Base-by-base conservation (phyloP, 1,140 invertebrate genomes). In the Physella acuta region DNA sequence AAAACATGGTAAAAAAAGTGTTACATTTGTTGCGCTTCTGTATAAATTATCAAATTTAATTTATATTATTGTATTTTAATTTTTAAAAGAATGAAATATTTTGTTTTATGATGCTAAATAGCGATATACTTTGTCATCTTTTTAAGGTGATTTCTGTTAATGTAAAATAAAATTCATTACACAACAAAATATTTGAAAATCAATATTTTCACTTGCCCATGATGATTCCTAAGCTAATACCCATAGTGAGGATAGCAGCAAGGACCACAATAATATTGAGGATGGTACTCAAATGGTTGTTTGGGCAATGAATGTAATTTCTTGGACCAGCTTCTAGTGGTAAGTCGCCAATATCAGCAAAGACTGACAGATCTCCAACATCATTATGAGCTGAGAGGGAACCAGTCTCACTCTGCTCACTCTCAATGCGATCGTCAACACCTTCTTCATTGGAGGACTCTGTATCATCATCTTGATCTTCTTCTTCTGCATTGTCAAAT, bases 291-390 rank as follows among this genome's bases (percentile, higher is more conserved):
- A 69, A 52, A 26, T 60, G n/a, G 30, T 63, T 62, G 53, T 69
- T 68, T 17, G 71, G 71, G 20, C 53, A 58, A 28, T 72, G 71
- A 28, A 63, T 56, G 39, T 72, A 68, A 28, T 68, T 68, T 3
- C 66, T 24, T 28, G 60, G 44, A 24, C 71, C 71, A 44, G 71
- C 71, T 24, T 56, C 62, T 14, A 72, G 49, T 17, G 71, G 71
- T 4, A 72, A 26, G 56, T 72, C 71, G n/a, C 66, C 71, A 65
- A 72, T 68, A 51, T 72, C 71, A 60, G 67, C 37, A 37, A 72
- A 39, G 26, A 58, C 33, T 5, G 60, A 69, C 26, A 62, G 31
- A 31, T 72, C 71, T 51, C 49, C 64, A 49, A 68, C 39, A 52
- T 70, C 68, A 59, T 72, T 62, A 28, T 63, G 24, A 20, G 34